Evolutionary conservation across 2,888 invertebrate genomes (phyloP).

Genomic region (Tipula unca): DNA sequence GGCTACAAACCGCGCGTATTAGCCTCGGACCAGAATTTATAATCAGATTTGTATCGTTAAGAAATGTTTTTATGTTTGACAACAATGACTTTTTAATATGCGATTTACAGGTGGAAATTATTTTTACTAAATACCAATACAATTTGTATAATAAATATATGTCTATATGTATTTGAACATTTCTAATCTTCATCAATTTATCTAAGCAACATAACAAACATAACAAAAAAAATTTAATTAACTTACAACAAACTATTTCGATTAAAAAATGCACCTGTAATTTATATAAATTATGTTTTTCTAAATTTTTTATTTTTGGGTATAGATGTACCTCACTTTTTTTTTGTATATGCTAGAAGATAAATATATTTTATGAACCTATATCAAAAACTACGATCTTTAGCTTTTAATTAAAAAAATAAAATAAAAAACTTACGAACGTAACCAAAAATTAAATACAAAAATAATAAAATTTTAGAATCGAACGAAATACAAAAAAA

Average conservation of each 20-base stretch:
- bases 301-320: neutral
- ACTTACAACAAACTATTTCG: neutral
- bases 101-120: neutral
- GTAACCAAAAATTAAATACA: neutral
- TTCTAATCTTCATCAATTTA: neutral
- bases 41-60: neutral
- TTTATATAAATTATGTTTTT: neutral
- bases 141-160: neutral
- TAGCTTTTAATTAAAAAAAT: neutral
- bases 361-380: neutral
- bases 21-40: neutral
- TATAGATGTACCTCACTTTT: neutral
- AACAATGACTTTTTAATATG: neutral
- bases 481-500: neutral
- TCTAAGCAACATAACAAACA: neutral
- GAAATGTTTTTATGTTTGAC: neutral
- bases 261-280: slow-evolving; percentile 10
- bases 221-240: neutral
- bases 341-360: neutral
- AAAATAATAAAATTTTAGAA: neutral
- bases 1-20: neutral
- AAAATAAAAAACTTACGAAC: neutral
- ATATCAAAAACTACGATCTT: neutral
- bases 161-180: too few species aligned
- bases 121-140: neutral